Evolutionary conservation across 2,797 vertebrate genomes (phyloP).

Genomic region (Macroramphosus scolopax): DNA sequence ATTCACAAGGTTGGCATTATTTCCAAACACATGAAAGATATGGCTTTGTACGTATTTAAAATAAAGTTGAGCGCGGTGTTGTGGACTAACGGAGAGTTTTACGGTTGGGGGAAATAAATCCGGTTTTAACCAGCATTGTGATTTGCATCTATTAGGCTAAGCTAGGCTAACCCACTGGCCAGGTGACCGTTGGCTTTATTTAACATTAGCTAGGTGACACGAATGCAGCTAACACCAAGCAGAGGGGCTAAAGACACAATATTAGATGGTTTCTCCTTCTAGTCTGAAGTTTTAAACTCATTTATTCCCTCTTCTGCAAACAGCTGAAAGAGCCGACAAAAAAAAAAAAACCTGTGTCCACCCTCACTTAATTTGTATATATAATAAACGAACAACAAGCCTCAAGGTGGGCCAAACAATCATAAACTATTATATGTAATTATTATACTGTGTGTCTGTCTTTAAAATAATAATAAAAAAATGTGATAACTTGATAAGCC

Average conservation of each 20-base stretch:
- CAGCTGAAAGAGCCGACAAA: conserved; percentile 42
- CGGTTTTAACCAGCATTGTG: conserved; percentile 41
- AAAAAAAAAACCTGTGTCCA: conserved; percentile 40
- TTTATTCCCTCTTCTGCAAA: conserved; percentile 44
- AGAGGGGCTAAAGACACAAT: conserved; percentile 47
- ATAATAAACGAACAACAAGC: conserved; percentile 53
- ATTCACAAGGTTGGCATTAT: conserved; percentile 51
- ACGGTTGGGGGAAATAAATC: conserved; percentile 20
- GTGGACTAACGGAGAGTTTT: conserved; percentile 1
- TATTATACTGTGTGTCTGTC: conserved; percentile 67
- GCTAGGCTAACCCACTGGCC: conserved; percentile 31
- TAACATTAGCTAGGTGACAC: conserved; percentile 33
- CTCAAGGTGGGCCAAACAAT: conserved; percentile 69
- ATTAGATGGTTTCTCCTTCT: conserved; percentile 53
- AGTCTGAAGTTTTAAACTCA: conserved; percentile 60
- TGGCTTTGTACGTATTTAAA: no score
- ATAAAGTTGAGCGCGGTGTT: background rate
- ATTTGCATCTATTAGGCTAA: conserved; percentile 39
- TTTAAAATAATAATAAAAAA: conserved; percentile 46
- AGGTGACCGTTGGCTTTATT: conserved; percentile 37
- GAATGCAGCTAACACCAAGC: conserved; percentile 39
- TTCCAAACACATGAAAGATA: no score
- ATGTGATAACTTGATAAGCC: conserved; percentile 80
- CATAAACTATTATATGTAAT: conserved; percentile 62
- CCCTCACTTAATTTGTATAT: conserved; percentile 74